Evolutionary conservation across 2,113 vertebrate genomes (phyloP).

Genomic region (Mormoops blainvillei): DNA sequence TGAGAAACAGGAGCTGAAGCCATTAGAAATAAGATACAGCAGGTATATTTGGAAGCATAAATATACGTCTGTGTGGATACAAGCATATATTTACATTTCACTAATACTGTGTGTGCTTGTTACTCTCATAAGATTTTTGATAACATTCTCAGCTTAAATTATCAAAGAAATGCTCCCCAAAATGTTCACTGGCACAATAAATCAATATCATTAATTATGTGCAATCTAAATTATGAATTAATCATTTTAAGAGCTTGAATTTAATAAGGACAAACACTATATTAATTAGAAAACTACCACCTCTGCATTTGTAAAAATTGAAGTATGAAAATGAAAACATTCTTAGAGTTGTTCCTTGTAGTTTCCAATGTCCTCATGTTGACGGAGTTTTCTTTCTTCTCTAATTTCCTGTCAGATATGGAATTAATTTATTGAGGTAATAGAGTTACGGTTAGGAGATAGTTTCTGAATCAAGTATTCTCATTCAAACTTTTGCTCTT

Average conservation of each 20-base stretch:
- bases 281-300: not conserved
- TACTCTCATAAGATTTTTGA: not conserved
- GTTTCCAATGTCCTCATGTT: not conserved
- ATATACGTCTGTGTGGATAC: accelerated
- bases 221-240: not conserved
- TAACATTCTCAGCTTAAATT: not conserved
- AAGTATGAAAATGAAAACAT: not conserved
- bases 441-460: not conserved
- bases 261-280: not conserved
- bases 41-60: not conserved
- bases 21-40: not conserved
- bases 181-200: not conserved
- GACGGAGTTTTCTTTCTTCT: not conserved
- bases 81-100: not conserved
- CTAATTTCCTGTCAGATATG: not conserved
- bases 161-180: not conserved
- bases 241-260: not conserved
- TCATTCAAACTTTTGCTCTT: not conserved
- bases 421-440: not conserved
- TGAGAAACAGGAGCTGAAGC: not conserved
- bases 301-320: not conserved
- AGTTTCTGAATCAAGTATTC: not conserved
- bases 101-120: not conserved
- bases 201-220: not conserved
- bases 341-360: not conserved